phyloP scores from a whole-genome alignment of 2,888 invertebrate genomes.

The Allophyes oxyacanthae region DNA sequence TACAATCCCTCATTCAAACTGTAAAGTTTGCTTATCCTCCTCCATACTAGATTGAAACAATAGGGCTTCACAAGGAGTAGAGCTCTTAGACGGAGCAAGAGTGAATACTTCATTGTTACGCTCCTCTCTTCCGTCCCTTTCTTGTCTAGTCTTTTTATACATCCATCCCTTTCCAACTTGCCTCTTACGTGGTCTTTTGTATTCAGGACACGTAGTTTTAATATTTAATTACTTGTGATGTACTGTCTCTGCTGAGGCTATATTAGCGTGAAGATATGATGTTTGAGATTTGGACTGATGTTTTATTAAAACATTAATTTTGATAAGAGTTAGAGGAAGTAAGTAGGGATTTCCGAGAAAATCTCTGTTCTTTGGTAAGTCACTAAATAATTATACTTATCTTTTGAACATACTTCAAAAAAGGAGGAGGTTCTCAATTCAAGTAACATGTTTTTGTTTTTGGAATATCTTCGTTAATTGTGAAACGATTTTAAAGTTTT shows the following conservation, averaged over 20 bases:
- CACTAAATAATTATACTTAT: no score
- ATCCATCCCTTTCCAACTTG: constrained; percentile 15
- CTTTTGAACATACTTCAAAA: no score
- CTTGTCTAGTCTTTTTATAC: constrained; percentile 18
- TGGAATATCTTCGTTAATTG: no score
- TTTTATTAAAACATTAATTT: neutral
- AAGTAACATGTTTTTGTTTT: no score
- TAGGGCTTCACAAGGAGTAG: constrained; percentile 33
- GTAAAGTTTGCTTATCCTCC: constrained; percentile 30
- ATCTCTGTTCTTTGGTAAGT: no score
- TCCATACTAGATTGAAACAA: constrained; percentile 42
- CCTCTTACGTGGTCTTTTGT: constrained; percentile 41
- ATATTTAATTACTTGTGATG: constrained; percentile 41
- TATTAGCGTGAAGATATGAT: neutral
- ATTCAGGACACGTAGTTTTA: constrained; percentile 29
- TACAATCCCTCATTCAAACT: constrained; percentile 25
- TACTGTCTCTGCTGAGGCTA: constrained; percentile 12
- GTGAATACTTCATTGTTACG: constrained; percentile 45
- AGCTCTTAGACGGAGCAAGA: constrained; percentile 37
- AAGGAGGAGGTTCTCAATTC: no score
- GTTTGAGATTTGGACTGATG: neutral
- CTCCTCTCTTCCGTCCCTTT: constrained; percentile 17
- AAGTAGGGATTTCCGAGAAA: no score
- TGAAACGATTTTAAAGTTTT: no score
- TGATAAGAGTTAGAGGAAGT: neutral